Evolutionary conservation across 1,140 invertebrate species (phyloP).

Genomic region (Phthorimaea operculella): DNA sequence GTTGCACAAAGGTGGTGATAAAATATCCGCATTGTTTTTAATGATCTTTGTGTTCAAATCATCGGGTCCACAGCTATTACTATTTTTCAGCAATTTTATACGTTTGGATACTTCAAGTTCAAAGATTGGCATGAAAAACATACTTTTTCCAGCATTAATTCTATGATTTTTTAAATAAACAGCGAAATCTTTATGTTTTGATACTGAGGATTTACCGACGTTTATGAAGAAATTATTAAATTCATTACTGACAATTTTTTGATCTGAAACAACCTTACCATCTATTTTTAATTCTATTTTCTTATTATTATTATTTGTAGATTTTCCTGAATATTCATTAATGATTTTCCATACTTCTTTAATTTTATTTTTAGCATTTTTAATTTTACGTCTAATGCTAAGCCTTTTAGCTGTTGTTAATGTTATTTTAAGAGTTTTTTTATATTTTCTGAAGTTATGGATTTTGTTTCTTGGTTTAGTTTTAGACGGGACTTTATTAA

Average conservation of each 20-base stretch:
- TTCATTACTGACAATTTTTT: neutral
- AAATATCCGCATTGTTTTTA: neutral
- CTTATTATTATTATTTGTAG: neutral
- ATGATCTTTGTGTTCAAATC: slow-evolving; percentile 4
- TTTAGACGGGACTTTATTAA: neutral
- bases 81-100: slow-evolving; percentile 2
- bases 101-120: neutral
- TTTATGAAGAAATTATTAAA: slow-evolving; percentile 3
- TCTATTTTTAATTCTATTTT: neutral
- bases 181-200: neutral
- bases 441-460: neutral
- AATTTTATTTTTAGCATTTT: neutral
- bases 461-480: too few relatives aligned
- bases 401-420: neutral
- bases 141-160: neutral
- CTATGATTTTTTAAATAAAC: neutral
- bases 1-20: neutral
- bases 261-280: neutral
- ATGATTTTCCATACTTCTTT: neutral
- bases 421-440: neutral
- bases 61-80: slow-evolving; percentile 1
- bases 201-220: neutral
- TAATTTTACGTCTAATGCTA: neutral
- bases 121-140: neutral
- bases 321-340: neutral